These are phyloP conservation scores for Trichomalopsis sarcophagae DNA, from an alignment of 1,140 invertebrate species.

Conservation along the genomic window DNA sequence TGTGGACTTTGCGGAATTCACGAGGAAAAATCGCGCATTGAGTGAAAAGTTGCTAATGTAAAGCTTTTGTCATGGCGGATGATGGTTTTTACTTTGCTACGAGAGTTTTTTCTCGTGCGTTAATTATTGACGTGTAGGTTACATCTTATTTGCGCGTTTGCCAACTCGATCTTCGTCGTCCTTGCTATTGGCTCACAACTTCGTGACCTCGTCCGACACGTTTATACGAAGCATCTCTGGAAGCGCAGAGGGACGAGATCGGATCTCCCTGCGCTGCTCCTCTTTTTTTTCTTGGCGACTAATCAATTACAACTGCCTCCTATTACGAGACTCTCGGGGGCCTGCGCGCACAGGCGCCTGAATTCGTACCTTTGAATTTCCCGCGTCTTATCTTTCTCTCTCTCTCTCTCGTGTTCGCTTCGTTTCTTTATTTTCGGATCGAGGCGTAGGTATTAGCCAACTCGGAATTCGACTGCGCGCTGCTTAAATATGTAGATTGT, in stretches of 20 bases:
- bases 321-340: slow-evolving; percentile 41
- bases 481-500: slow-evolving; percentile 51
- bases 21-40: not conserved
- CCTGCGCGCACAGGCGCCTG: slow-evolving; percentile 32
- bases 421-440: slow-evolving; percentile 9
- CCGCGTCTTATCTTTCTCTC: slow-evolving; percentile 5
- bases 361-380: slow-evolving; percentile 47
- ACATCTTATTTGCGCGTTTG: not conserved
- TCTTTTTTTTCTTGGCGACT: slow-evolving; percentile 9
- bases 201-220: not conserved
- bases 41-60: slow-evolving; percentile 8
- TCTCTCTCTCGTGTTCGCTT: not conserved
- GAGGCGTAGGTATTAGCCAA: not conserved
- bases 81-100: not conserved
- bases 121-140: not conserved
- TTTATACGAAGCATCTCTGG: not conserved
- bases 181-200: not conserved
- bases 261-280: not conserved
- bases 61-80: not conserved
- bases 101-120: not conserved
- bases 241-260: not conserved
- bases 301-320: slow-evolving; percentile 45
- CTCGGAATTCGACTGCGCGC: slow-evolving; percentile 34
- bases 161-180: not conserved
- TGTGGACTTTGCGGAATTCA: not conserved